Percentiles rank a stretch among this genome's conserved stretches.
Conservation (phyloP, 1,140 invertebrate species). For the Gryllus bimaculatus region DNA sequence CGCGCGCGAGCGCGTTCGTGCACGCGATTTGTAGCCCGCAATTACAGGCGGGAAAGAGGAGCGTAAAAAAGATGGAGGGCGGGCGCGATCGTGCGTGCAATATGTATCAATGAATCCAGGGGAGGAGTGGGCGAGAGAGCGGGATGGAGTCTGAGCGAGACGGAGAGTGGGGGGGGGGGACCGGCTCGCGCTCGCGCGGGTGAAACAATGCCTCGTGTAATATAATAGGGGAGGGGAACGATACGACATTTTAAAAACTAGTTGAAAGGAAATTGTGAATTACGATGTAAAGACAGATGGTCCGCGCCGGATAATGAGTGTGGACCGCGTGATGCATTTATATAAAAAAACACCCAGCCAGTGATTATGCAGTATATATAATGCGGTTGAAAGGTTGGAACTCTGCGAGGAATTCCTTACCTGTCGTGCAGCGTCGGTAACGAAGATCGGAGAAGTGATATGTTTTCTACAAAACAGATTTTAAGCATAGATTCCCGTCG, state of each 20-base stretch:
- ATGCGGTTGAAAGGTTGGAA: too few relatives aligned
- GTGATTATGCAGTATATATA: too few relatives aligned
- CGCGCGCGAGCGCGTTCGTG: background rate
- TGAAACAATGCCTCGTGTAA: background rate
- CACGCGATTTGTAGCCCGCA: background rate
- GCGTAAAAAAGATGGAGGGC: background rate
- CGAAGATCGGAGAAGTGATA: too few relatives aligned
- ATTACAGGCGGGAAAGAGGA: background rate
- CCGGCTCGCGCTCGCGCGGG: too few relatives aligned
- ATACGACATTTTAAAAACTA: background rate
- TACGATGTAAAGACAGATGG: background rate
- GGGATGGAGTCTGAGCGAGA: too few relatives aligned
- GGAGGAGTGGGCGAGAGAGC: background rate
- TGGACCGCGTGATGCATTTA: background rate
- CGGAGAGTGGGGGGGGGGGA: too few relatives aligned
- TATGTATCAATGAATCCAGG: background rate
- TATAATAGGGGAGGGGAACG: background rate
- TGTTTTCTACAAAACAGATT: too few relatives aligned
- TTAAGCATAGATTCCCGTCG: too few relatives aligned
- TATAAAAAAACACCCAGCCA: too few relatives aligned
- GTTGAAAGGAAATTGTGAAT: background rate
- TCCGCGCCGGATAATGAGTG: background rate
- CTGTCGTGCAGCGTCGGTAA: too few relatives aligned
- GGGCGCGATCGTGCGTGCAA: background rate
- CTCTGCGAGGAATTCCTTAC: too few relatives aligned